phyloP scores from a whole-genome alignment of 1,140 invertebrate species.

The Trichonephila inaurata region DNA sequence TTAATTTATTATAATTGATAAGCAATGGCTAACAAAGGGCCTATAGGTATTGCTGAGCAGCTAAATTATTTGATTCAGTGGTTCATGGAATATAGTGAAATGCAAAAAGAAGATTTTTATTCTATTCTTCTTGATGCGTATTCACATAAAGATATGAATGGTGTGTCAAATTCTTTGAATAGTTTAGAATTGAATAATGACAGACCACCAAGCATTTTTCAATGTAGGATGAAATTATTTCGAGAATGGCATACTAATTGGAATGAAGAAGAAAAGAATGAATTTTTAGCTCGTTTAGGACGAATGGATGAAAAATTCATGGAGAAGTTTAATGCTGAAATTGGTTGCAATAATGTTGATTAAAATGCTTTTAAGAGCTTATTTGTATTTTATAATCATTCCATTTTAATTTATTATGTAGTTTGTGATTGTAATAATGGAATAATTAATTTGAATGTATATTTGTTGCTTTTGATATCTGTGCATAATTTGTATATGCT shows the following conservation, averaged over 20 bases:
- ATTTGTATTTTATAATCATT: slow-evolving; percentile 44
- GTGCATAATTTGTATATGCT: slow-evolving; percentile 5
- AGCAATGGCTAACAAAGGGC: slow-evolving; percentile 72
- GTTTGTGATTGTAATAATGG: slow-evolving; percentile 12
- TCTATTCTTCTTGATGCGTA: slow-evolving; percentile 86
- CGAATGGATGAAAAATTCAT: slow-evolving; percentile 78
- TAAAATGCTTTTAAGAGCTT: slow-evolving; percentile 52
- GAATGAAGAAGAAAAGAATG: slow-evolving; percentile 85
- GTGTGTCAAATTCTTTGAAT: slow-evolving; percentile 69
- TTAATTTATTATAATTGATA: background rate
- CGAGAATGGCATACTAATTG: slow-evolving; percentile 92
- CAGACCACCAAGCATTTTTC: slow-evolving; percentile 91
- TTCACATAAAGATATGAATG: slow-evolving; percentile 66
- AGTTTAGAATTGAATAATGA: slow-evolving; percentile 77
- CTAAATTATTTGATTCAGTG: slow-evolving; percentile 90
- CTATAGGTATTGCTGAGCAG: slow-evolving; percentile 80
- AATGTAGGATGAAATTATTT: slow-evolving; percentile 93
- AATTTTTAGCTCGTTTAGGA: slow-evolving; percentile 77
- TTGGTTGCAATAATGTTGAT: slow-evolving; percentile 52
- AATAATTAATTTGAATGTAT: background rate
- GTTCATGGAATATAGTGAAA: slow-evolving; percentile 93
- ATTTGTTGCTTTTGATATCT: background rate
- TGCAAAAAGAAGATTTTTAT: slow-evolving; percentile 91
- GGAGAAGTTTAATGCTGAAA: slow-evolving; percentile 77
- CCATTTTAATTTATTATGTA: slow-evolving; percentile 65